Evolutionary conservation across 1,140 invertebrate species (phyloP).

Genomic region (Hypsibius dujardini): DNA sequence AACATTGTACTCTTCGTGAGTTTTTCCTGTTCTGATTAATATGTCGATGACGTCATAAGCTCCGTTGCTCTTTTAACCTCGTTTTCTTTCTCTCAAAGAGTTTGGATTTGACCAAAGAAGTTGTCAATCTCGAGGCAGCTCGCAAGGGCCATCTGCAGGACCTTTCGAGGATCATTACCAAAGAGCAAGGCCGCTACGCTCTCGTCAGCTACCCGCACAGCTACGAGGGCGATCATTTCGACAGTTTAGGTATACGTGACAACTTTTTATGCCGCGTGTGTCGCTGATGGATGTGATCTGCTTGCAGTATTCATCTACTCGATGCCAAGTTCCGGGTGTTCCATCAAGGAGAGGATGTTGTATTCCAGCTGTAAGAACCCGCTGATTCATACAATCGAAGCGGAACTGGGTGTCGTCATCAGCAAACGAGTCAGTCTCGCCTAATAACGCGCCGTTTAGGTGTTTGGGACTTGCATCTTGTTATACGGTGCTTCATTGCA

Average conservation of each 20-base stretch:
- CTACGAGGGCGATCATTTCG: slow-evolving; percentile 70
- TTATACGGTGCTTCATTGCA: slow-evolving; percentile 33
- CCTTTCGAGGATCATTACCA: slow-evolving; percentile 56
- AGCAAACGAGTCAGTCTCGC: slow-evolving; percentile 56
- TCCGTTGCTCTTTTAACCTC: too few relatives aligned
- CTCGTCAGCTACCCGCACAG: slow-evolving; percentile 74
- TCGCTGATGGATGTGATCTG: neutral
- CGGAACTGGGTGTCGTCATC: slow-evolving; percentile 46
- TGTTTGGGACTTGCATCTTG: too few relatives aligned
- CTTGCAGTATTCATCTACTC: slow-evolving; percentile 87
- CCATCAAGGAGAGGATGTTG: slow-evolving; percentile 88
- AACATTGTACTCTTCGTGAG: slow-evolving; percentile 44
- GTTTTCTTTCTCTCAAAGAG: slow-evolving; percentile 26
- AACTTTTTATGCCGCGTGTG: slow-evolving; percentile 24
- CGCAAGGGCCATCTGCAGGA: slow-evolving; percentile 37
- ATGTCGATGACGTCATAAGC: too few relatives aligned
- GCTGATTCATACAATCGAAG: slow-evolving; percentile 56
- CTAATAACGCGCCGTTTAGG: too few relatives aligned
- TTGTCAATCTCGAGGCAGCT: slow-evolving; percentile 52
- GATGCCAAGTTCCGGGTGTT: slow-evolving; percentile 81
- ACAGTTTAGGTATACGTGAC: slow-evolving; percentile 50
- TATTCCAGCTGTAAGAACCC: slow-evolving; percentile 89
- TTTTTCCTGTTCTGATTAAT: neutral
- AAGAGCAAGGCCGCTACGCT: slow-evolving; percentile 71
- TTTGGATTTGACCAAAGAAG: slow-evolving; percentile 51